These are phyloP conservation scores for Aegypius monachus DNA, from an alignment of 2,113 vertebrate genomes.

Conservation along the genomic window DNA sequence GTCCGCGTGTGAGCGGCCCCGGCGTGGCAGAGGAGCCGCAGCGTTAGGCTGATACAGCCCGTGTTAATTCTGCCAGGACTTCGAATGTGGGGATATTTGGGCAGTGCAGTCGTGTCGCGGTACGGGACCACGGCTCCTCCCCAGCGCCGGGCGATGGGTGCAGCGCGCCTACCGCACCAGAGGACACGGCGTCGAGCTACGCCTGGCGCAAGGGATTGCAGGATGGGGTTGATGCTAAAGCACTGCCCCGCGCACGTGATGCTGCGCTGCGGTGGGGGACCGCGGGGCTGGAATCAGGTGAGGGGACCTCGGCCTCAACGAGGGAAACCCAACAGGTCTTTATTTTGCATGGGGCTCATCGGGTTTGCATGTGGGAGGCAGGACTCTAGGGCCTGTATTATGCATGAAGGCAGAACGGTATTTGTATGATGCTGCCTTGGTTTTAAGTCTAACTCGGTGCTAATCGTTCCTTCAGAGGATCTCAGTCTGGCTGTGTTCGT, in stretches of 20 bases:
- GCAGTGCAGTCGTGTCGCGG: fast-evolving
- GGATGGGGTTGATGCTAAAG: background rate
- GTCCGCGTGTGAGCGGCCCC: background rate
- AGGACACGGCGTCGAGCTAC: background rate
- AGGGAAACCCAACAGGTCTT: background rate
- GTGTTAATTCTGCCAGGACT: background rate
- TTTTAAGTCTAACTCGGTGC: background rate
- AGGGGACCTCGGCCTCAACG: background rate
- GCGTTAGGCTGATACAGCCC: fast-evolving
- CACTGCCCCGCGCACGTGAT: background rate
- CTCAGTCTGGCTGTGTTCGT: background rate
- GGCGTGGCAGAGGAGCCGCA: background rate
- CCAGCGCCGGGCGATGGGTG: background rate
- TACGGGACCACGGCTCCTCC: background rate
- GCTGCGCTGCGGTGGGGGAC: background rate
- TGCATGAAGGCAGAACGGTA: background rate
- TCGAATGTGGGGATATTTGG: background rate
- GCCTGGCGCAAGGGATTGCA: background rate
- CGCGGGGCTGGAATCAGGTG: background rate
- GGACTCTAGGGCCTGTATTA: background rate
- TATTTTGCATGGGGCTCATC: background rate
- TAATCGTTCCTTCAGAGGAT: background rate
- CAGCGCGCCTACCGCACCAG: background rate
- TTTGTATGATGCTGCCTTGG: background rate
- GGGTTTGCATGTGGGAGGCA: background rate